These are phyloP conservation scores for Ricordea florida DNA, from an alignment of 92 coral and sea anemone species.

Conservation along the genomic window DNA sequence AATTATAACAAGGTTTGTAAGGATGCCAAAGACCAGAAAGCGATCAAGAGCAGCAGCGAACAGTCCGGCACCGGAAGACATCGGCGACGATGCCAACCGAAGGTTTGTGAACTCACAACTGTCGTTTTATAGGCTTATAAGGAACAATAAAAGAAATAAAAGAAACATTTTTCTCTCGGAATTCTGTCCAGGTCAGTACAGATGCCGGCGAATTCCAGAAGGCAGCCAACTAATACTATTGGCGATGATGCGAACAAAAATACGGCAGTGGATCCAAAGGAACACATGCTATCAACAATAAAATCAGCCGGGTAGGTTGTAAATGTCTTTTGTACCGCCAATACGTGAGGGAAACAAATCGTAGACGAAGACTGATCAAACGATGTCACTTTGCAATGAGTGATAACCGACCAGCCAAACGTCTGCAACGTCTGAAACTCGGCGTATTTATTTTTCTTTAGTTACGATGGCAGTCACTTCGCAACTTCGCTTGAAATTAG, in stretches of 20 bases:
- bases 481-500: slow-evolving; percentile 4
- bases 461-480: background rate
- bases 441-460: background rate
- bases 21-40: too few relatives aligned
- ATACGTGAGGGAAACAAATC: too few relatives aligned
- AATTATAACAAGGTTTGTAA: too few relatives aligned
- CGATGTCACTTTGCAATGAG: too few relatives aligned
- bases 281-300: background rate
- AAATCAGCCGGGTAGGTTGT: background rate
- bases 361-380: too few relatives aligned
- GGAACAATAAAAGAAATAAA: too few relatives aligned
- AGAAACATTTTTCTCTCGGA: background rate
- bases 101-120: background rate
- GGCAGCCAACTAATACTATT: background rate
- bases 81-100: too few relatives aligned
- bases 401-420: too few relatives aligned
- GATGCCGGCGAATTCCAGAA: background rate
- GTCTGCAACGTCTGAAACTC: background rate
- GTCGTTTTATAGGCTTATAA: too few relatives aligned
- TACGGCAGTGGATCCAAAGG: background rate
- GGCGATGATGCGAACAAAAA: background rate
- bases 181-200: background rate
- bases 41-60: too few relatives aligned
- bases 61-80: too few relatives aligned
- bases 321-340: background rate